These are phyloP conservation scores for Glossosoma conforme DNA, from an alignment of 1,140 invertebrate species.

Conservation along the genomic window DNA sequence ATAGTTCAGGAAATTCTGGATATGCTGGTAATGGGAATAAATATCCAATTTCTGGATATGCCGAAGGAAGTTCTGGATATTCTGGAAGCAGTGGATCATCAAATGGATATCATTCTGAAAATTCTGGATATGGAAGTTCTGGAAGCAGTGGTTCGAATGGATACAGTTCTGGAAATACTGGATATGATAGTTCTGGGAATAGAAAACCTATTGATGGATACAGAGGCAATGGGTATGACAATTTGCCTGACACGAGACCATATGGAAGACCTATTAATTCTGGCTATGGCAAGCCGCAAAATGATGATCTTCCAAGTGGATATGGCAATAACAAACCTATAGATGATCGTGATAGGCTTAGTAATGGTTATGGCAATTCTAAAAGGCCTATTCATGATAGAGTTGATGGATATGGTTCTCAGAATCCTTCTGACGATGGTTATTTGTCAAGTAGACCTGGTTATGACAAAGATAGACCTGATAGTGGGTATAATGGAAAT, in stretches of 20 bases:
- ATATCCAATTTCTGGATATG: too few relatives aligned
- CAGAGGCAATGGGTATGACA: constrained; percentile 29
- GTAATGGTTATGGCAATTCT: background rate
- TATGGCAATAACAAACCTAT: constrained; percentile 11
- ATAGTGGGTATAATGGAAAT: constrained; percentile 11
- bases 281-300: constrained; percentile 3
- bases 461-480: constrained; percentile 14
- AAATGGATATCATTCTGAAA: too few relatives aligned
- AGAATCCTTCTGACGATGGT: background rate
- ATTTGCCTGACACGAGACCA: constrained; percentile 19
- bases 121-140: too few relatives aligned
- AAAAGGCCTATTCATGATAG: constrained; percentile 12
- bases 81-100: too few relatives aligned
- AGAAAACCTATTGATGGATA: constrained; percentile 16
- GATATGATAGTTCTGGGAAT: background rate
- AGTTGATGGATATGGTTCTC: constrained; percentile 12
- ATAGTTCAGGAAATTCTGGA: too few relatives aligned
- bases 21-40: too few relatives aligned
- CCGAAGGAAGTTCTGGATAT: too few relatives aligned
- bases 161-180: background rate
- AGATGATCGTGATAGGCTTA: background rate
- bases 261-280: background rate
- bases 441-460: constrained; percentile 6
- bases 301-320: background rate
- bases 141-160: too few relatives aligned